Percentiles rank a stretch among this genome's conserved stretches.
Evolutionary conservation across 2,888 invertebrate species (phyloP).

Genomic region (Athripsodes cinereus): DNA sequence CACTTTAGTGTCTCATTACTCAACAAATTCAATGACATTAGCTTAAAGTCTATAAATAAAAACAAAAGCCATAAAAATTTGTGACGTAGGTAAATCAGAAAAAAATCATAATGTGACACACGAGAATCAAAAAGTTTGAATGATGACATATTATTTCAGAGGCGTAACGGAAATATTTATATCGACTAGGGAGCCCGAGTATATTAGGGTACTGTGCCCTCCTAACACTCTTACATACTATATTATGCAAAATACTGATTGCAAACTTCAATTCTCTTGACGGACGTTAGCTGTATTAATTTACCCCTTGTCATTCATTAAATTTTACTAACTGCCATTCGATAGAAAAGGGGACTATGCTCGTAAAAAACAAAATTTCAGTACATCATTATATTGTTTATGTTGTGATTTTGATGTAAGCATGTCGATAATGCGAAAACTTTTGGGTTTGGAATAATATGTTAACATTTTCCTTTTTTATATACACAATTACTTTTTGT

Average conservation of each 20-base stretch:
- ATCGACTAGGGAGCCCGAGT: not conserved
- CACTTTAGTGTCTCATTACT: no score
- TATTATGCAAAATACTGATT: conserved; percentile 27
- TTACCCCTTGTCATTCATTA: conserved; percentile 12
- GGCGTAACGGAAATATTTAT: not conserved
- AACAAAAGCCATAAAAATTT: no score
- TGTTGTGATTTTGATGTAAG: not conserved
- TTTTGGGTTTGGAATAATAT: no score
- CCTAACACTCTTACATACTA: conserved; percentile 2
- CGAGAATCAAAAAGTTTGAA: not conserved
- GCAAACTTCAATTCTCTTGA: conserved; percentile 25
- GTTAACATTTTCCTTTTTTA: no score
- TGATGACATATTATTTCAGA: not conserved
- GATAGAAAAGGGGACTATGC: conserved; percentile 2
- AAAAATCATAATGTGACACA: not conserved
- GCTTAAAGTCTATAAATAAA: no score
- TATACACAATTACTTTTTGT: no score
- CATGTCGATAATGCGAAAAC: not conserved
- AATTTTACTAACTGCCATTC: conserved; percentile 9
- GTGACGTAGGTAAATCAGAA: no score
- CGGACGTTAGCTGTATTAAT: conserved; percentile 21
- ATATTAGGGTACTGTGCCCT: not conserved
- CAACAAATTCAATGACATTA: no score
- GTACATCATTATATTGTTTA: not conserved
- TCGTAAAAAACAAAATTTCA: not conserved